These are phyloP conservation scores for Eucidaris tribuloides DNA, from an alignment of 35 echinoderm and acorn worm genomes.

Conservation along the genomic window DNA sequence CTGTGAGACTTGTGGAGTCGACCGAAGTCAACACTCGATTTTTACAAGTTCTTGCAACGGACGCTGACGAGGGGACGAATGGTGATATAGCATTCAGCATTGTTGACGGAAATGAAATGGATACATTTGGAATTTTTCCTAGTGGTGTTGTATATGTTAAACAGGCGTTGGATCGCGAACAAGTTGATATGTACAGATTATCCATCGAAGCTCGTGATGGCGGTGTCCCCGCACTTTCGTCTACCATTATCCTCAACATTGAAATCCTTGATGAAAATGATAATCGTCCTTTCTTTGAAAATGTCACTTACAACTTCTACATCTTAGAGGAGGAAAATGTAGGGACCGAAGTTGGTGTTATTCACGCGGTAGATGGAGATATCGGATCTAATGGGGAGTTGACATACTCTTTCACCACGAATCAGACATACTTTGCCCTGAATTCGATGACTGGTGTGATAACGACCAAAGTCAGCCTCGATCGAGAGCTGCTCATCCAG, in stretches of 20 bases:
- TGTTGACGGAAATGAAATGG: conserved; percentile 56
- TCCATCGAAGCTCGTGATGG: conserved; percentile 65
- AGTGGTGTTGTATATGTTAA: conserved; percentile 89
- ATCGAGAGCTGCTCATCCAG: conserved; percentile 54
- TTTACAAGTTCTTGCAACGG: conserved; percentile 51
- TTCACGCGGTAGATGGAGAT: conserved; percentile 71
- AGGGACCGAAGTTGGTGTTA: conserved; percentile 46
- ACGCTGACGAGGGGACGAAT: conserved; percentile 87
- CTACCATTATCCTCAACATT: conserved; percentile 37
- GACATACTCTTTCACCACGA: conserved; percentile 46
- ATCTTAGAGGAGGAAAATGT: conserved; percentile 47
- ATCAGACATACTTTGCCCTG: conserved; percentile 72
- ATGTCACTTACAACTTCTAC: conserved; percentile 79
- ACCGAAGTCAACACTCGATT: conserved; percentile 59
- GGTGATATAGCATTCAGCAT: conserved; percentile 78
- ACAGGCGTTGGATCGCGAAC: conserved; percentile 72
- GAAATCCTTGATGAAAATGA: conserved; percentile 92
- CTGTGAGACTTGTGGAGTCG: conserved; percentile 52
- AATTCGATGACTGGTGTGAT: conserved; percentile 56
- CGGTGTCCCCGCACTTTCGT: conserved; percentile 68
- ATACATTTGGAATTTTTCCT: conserved; percentile 97
- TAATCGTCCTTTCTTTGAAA: conserved; percentile 82
- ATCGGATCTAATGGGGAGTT: conserved; percentile 72
- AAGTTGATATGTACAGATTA: conserved; percentile 47
- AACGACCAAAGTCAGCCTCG: conserved; percentile 47